Conservation (phyloP, 1,140 invertebrate species). For the Platyscapa corneri region DNA sequence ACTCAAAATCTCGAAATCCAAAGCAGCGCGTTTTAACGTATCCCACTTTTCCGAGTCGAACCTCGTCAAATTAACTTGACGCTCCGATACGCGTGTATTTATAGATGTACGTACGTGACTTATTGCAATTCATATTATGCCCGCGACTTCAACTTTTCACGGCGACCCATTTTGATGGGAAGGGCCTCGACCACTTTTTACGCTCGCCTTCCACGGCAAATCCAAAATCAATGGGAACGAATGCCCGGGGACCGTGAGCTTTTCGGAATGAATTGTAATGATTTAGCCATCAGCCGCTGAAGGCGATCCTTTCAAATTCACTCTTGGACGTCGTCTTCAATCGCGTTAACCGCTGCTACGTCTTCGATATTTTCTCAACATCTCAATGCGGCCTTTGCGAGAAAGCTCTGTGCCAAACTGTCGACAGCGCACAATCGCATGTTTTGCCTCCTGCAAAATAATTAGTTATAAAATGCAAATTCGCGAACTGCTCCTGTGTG, state of each 20-base stretch:
- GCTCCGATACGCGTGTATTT: slow-evolving; percentile 24
- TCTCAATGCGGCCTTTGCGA: no score
- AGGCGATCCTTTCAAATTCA: background rate
- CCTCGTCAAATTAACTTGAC: slow-evolving; percentile 43
- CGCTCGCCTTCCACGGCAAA: background rate
- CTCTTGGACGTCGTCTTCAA: no score
- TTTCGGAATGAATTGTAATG: background rate
- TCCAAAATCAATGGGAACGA: background rate
- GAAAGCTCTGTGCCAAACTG: no score
- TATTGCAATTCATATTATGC: slow-evolving; percentile 23
- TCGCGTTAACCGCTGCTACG: no score
- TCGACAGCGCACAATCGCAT: no score
- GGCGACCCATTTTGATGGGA: background rate
- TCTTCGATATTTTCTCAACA: no score
- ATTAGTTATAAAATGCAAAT: no score
- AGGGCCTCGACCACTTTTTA: background rate
- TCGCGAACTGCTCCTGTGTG: no score
- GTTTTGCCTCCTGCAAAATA: no score
- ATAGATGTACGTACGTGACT: slow-evolving; percentile 30
- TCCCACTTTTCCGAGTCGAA: slow-evolving; percentile 37
- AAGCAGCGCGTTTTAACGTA: background rate
- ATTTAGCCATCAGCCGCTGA: background rate
- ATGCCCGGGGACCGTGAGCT: background rate
- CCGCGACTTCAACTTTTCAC: background rate
- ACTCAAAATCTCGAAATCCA: background rate